Evolutionary conservation across 2,888 invertebrate species (phyloP), one percentile per base, ranked within the genome.

Genomic region (Tipula unca): DNA sequence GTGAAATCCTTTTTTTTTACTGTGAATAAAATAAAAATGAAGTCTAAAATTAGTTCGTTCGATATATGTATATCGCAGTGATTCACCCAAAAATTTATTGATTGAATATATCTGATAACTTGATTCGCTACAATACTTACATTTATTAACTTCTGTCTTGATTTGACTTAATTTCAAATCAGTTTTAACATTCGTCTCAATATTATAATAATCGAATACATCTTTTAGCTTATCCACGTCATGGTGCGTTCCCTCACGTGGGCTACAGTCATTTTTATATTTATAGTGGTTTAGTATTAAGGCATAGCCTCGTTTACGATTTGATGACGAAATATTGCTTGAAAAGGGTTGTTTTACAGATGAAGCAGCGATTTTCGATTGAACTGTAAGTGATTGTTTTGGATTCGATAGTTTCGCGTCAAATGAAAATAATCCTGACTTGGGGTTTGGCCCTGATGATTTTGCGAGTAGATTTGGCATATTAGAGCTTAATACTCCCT

Each of bases 1-100:
- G 86, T 87, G 85, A 88, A 90, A 87, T 89, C 88, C 85, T 89
- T 89, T 8, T 85, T 86, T 87, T 89, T 88, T 87, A 90, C 90
- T 90, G n/a, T 17, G 8, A n/a, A 48, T n/a, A n/a, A n/a, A 48
- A 48, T n/a, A n/a, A 48, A 17, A 48, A 48, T 48, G 1, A n/a
- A n/a, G 1, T 0, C 1, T n/a, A 14, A n/a, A 42, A n/a, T 2
- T n/a, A n/a, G n/a, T 42, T 3, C 42, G 1, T 42, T 3, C 14
- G n/a, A n/a, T n/a, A n/a, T n/a, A n/a, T n/a, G n/a, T n/a, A n/a
- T n/a, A n/a, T n/a, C n/a, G n/a, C n/a, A n/a, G n/a, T n/a, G n/a
- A n/a, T n/a, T n/a, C n/a, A n/a, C n/a, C n/a, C n/a, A n/a, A n/a
- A n/a, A n/a, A n/a, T n/a, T n/a, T n/a, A n/a, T n/a, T n/a, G n/a